phyloP scores from a whole-genome alignment of 1,140 invertebrate genomes.

The Hycleus cichorii region DNA sequence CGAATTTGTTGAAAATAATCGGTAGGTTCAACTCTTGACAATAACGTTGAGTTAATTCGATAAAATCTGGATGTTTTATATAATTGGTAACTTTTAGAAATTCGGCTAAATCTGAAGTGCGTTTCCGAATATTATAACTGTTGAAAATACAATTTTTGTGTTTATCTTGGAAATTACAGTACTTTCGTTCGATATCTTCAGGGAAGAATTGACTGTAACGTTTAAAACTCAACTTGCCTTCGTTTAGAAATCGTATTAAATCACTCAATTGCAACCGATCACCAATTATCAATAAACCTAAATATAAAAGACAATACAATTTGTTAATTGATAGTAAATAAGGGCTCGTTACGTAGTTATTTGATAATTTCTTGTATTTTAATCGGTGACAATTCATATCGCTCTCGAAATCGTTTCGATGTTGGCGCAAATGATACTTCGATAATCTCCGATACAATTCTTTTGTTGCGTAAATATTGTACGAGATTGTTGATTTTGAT shows the following conservation, averaged over 20 bases:
- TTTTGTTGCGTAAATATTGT: conserved; percentile 37
- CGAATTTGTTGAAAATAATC: conserved; percentile 22
- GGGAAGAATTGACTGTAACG: conserved; percentile 50
- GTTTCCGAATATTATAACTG: conserved; percentile 36
- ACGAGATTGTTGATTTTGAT: conserved; percentile 30
- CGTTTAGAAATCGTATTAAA: conserved; percentile 50
- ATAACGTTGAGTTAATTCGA: conserved; percentile 43
- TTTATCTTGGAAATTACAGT: conserved; percentile 31
- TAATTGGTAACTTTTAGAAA: conserved; percentile 41
- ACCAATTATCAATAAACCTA: conserved; percentile 49
- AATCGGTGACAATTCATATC: conserved; percentile 35
- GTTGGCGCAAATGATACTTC: conserved; percentile 32
- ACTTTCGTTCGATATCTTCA: conserved; percentile 30
- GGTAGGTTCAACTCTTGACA: conserved; percentile 51
- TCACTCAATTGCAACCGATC: conserved; percentile 52
- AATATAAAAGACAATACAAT: conserved; percentile 46
- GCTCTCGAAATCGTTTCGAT: conserved; percentile 26
- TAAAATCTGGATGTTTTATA: conserved; percentile 44
- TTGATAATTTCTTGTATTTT: conserved; percentile 31
- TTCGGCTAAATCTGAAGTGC: conserved; percentile 36
- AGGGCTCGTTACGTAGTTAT: conserved; percentile 36
- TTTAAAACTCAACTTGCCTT: conserved; percentile 52
- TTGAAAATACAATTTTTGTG: conserved; percentile 37
- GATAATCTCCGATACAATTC: conserved; percentile 34
- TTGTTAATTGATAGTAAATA: conserved; percentile 41